Evolutionary conservation across 2,797 vertebrate genomes (phyloP).

Genomic region (Enteromius thamalakanensis): DNA sequence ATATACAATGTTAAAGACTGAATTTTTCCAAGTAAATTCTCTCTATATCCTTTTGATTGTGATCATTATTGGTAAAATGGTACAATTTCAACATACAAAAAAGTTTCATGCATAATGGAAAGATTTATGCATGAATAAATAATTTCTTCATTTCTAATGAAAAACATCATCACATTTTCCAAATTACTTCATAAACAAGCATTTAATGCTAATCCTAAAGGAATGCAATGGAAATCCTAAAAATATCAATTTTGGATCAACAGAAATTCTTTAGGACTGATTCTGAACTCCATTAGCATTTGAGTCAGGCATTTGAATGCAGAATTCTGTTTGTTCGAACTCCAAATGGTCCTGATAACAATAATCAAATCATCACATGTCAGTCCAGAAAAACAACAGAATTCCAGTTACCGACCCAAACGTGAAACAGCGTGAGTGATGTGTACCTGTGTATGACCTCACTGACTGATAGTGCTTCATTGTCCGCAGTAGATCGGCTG

Average conservation of each 20-base stretch:
- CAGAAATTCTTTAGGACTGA: background rate
- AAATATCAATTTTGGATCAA: background rate
- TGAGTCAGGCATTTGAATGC: background rate
- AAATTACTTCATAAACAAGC: background rate
- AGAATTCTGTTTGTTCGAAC: background rate
- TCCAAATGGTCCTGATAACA: background rate
- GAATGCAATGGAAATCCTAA: background rate
- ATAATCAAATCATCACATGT: background rate
- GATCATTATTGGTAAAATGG: background rate
- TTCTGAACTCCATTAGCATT: background rate
- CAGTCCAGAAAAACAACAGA: background rate
- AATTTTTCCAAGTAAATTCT: too few relatives aligned
- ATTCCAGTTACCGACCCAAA: background rate
- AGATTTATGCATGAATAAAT: too few relatives aligned
- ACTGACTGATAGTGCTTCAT: constrained; percentile 26
- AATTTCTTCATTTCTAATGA: background rate
- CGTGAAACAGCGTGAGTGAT: background rate
- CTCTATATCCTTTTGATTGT: background rate
- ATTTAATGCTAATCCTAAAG: background rate
- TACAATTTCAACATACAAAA: background rate
- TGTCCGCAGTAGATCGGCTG: constrained; percentile 9
- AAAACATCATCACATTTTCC: background rate
- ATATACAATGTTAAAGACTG: too few relatives aligned
- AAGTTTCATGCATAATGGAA: background rate
- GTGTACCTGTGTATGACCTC: background rate